Conservation (phyloP, 2,888 invertebrate species). For the Pyrrhosoma nymphula region DNA sequence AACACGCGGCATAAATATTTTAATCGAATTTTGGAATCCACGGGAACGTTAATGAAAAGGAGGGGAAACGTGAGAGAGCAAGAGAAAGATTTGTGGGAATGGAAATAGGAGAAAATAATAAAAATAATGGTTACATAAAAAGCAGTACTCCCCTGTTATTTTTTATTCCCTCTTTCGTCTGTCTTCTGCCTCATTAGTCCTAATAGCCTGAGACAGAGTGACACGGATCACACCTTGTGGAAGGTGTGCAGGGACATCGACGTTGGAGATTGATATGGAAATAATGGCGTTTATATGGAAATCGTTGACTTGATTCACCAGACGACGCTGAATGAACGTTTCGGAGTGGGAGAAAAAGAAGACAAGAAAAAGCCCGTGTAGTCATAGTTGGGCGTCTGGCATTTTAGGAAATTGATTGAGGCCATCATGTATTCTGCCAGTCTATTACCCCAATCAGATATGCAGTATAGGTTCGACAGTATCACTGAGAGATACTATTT, state of each 20-base stretch:
- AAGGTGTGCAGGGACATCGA: neutral
- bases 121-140: neutral
- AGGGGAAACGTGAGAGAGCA: too few species aligned
- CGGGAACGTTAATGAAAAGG: neutral
- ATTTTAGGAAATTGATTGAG: conserved; percentile 16
- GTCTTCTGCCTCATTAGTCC: conserved; percentile 53
- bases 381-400: neutral
- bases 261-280: neutral
- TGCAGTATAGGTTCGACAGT: neutral
- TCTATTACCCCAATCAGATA: neutral
- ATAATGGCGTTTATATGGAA: conserved; percentile 34
- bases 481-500: neutral
- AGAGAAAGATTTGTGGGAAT: neutral
- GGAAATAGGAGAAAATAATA: neutral
- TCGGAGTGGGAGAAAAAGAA: neutral
- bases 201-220: neutral
- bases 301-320: neutral
- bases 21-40: conserved; percentile 4
- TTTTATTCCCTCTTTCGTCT: neutral
- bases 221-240: neutral
- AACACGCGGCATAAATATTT: conserved; percentile 30
- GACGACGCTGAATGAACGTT: neutral
- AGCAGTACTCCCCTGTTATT: neutral
- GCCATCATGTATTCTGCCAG: neutral
- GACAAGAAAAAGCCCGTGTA: neutral